Conservation (phyloP, 92 coral and sea anemone genomes). For the Isaurus tuberculatus region DNA sequence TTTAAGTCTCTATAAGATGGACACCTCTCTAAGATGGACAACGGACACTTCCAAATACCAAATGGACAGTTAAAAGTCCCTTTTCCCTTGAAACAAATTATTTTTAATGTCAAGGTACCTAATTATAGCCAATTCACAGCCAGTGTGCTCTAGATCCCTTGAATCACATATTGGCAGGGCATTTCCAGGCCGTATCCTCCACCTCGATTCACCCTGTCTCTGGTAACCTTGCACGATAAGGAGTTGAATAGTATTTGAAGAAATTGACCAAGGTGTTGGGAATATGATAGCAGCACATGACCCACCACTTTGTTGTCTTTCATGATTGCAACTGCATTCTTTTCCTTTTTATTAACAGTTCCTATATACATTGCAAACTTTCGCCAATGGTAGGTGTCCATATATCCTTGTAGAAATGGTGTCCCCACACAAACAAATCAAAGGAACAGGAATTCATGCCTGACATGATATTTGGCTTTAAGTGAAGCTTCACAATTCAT, state of each 20-base stretch:
- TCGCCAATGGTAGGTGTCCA: background rate
- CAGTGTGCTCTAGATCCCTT: background rate
- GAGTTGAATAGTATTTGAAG: background rate
- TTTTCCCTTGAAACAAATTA: too few relatives aligned
- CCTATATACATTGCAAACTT: background rate
- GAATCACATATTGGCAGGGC: slow-evolving; percentile 5
- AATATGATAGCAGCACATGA: too few relatives aligned
- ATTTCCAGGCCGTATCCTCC: background rate
- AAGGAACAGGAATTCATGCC: background rate
- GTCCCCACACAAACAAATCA: slow-evolving; percentile 3
- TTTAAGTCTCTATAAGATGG: too few relatives aligned
- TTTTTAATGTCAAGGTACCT: too few relatives aligned
- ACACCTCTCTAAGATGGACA: too few relatives aligned
- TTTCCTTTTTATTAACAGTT: background rate
- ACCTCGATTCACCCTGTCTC: slow-evolving; percentile 3
- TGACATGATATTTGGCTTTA: background rate
- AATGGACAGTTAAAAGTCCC: too few relatives aligned
- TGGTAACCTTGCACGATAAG: too few relatives aligned
- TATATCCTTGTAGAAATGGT: slow-evolving; percentile 7
- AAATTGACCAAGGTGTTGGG: background rate
- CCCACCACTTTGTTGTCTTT: background rate
- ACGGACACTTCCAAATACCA: too few relatives aligned
- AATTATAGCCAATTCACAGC: slow-evolving; percentile 11
- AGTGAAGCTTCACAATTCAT: too few relatives aligned
- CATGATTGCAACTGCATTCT: background rate